Evolutionary conservation across 2,888 invertebrate genomes (phyloP).

Genomic region (Coelopa pilipes): DNA sequence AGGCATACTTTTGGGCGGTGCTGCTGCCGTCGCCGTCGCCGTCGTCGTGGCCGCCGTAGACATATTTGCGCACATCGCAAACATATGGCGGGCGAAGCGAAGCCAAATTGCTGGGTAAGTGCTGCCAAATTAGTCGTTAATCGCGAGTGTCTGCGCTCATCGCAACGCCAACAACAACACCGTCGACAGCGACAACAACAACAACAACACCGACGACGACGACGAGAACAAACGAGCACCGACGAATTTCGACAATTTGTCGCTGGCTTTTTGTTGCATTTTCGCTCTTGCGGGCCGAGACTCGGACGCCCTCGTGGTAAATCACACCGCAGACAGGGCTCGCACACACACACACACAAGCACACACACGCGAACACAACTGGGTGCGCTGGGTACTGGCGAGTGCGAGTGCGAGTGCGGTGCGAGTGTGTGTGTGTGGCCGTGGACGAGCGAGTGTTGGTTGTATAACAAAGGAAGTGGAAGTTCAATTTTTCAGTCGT

Average conservation of each 20-base stretch:
- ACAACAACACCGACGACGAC: too few relatives aligned
- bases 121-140: constrained; percentile 13
- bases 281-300: too few relatives aligned
- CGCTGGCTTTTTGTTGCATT: too few relatives aligned
- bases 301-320: too few relatives aligned
- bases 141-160: not conserved
- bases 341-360: constrained; percentile 9
- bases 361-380: not conserved
- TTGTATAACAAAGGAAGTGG: constrained; percentile 28
- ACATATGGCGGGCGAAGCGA: constrained; percentile 37
- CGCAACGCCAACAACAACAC: too few relatives aligned
- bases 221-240: too few relatives aligned
- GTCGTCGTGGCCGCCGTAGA: not conserved
- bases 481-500: constrained; percentile 29
- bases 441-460: not conserved
- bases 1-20: constrained; percentile 22
- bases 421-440: not conserved
- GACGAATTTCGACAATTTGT: not conserved
- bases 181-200: too few relatives aligned
- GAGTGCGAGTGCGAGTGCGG: not conserved
- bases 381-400: not conserved
- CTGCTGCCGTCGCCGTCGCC: not conserved
- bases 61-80: constrained; percentile 4
- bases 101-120: constrained; percentile 13
- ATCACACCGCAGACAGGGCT: not conserved